A percentile compares a stretch with the other conserved stretches of the same genome.
These are phyloP conservation scores for Sebastes minor DNA, from an alignment of 2,797 vertebrate genomes.

Conservation along the genomic window DNA sequence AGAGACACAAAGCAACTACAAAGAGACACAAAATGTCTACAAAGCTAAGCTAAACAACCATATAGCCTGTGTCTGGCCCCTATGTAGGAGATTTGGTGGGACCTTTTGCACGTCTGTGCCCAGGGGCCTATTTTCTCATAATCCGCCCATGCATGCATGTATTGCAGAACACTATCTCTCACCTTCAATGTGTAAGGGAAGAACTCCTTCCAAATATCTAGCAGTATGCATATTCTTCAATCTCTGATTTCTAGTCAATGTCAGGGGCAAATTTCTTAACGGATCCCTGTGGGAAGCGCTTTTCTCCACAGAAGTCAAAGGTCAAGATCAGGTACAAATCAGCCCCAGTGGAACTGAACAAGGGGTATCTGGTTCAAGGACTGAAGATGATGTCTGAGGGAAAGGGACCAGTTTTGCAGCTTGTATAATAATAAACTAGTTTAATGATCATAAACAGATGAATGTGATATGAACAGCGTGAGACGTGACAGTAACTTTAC, in stretches of 20 bases:
- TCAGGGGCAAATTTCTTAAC: neutral
- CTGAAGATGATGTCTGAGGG: neutral
- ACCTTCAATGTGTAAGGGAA: neutral
- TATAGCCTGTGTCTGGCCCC: no score
- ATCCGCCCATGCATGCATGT: no score
- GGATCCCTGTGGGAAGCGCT: neutral
- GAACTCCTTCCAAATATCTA: neutral
- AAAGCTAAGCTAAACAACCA: no score
- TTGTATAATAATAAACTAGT: neutral
- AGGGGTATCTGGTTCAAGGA: neutral
- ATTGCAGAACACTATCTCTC: neutral
- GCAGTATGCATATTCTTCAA: neutral
- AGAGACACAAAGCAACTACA: no score
- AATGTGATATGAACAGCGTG: neutral
- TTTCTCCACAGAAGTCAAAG: neutral
- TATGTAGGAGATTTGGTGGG: no score
- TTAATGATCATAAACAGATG: neutral
- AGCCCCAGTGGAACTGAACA: neutral
- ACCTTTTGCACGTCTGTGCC: no score
- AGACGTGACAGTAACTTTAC: slow-evolving; percentile 54
- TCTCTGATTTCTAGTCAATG: neutral
- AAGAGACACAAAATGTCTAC: no score
- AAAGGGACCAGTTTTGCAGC: neutral
- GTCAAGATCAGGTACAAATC: neutral
- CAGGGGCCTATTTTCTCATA: no score